These are phyloP conservation scores for Vulpes ferrilata DNA, from an alignment of 2,113 vertebrate species.

Conservation along the genomic window DNA sequence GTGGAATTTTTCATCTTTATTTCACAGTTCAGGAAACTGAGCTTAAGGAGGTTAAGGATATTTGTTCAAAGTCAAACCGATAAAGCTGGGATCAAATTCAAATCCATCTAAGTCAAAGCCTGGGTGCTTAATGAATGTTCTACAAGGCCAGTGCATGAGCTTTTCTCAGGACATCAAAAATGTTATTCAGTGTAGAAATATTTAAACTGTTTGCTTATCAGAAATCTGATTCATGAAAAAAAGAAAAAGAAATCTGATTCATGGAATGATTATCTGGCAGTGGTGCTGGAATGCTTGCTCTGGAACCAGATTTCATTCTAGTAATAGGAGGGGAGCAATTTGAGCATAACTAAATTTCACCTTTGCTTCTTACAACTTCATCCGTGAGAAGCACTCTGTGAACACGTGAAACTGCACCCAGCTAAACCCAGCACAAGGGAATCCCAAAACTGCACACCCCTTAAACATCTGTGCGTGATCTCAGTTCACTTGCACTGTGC, in stretches of 20 bases:
- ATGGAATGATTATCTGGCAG: not conserved
- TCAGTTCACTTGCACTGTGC: not conserved
- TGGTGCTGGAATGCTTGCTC: not conserved
- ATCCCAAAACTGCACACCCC: not conserved
- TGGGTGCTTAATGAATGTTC: not conserved
- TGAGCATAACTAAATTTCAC: not conserved
- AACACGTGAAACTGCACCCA: not conserved
- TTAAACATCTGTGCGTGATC: not conserved
- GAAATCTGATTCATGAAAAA: not conserved
- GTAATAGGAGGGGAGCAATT: not conserved
- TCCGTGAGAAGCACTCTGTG: not conserved
- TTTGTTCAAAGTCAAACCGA: not conserved
- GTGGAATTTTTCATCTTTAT: not conserved
- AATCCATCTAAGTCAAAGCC: not conserved
- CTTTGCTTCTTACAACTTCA: not conserved
- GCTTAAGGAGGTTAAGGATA: not conserved
- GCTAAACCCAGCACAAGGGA: not conserved
- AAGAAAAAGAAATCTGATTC: not conserved
- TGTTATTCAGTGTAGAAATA: not conserved
- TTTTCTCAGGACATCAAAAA: not conserved
- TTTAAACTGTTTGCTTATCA: not conserved
- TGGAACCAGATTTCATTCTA: constrained; percentile 3
- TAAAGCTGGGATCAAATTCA: not conserved
- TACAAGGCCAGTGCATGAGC: not conserved
- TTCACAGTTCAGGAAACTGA: not conserved